Evolutionary conservation across 2,888 invertebrate species (phyloP).

Genomic region (Drosophila meridiana): DNA sequence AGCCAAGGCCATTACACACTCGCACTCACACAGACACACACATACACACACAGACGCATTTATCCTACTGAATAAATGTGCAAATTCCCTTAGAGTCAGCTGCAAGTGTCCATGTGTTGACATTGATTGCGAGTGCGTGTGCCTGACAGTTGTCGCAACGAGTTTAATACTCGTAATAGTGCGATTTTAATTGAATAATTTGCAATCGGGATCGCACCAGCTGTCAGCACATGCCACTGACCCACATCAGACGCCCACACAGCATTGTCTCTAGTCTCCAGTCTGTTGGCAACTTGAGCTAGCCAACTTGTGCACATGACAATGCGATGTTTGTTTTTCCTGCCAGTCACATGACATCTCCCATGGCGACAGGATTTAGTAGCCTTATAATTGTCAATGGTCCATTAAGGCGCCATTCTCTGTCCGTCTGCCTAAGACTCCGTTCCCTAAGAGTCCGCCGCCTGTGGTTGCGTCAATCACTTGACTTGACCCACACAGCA

Average conservation of each 20-base stretch:
- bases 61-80: slow-evolving; percentile 30
- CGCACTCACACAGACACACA: background rate
- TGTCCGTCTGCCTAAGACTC: slow-evolving; percentile 14
- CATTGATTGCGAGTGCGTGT: slow-evolving; percentile 48
- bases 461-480: slow-evolving; percentile 69
- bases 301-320: slow-evolving; percentile 46
- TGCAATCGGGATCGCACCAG: slow-evolving; percentile 46
- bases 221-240: slow-evolving; percentile 14
- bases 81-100: slow-evolving; percentile 25
- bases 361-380: slow-evolving; percentile 65
- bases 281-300: slow-evolving; percentile 12
- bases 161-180: slow-evolving; percentile 70
- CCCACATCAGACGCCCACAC: background rate
- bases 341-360: slow-evolving; percentile 1
- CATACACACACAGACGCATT: slow-evolving; percentile 15
- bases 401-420: slow-evolving; percentile 59
- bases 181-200: slow-evolving; percentile 81
- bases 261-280: background rate
- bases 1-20: slow-evolving; percentile 30
- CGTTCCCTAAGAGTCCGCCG: slow-evolving; percentile 17
- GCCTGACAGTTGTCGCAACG: slow-evolving; percentile 71
- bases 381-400: slow-evolving; percentile 78
- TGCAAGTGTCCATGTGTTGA: slow-evolving; percentile 29
- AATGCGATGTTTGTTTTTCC: slow-evolving; percentile 51
- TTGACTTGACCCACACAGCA: slow-evolving; percentile 33